A percentile compares a stretch with the other conserved stretches of the same genome.
These are phyloP conservation scores for Heliconius sara DNA, from an alignment of 2,888 invertebrate species.

Conservation along the genomic window DNA sequence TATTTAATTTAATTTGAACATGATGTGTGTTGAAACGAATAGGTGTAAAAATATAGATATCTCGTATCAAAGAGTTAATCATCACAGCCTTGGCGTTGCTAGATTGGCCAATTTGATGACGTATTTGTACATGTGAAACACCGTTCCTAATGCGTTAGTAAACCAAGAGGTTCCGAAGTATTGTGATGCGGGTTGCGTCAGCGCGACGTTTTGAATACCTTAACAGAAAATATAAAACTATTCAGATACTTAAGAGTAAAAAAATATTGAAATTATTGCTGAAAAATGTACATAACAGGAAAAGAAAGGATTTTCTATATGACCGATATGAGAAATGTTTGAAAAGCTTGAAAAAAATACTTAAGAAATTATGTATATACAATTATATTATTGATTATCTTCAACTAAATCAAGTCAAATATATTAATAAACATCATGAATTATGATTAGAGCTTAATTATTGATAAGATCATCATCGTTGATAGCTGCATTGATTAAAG, in stretches of 20 bases:
- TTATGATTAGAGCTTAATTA: not conserved
- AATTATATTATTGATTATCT: not conserved
- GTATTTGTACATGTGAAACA: slow-evolving; percentile 47
- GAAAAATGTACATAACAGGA: not conserved
- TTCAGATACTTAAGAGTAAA: not conserved
- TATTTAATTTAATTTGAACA: slow-evolving; percentile 21
- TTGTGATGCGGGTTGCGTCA: slow-evolving; percentile 47
- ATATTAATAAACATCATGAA: not conserved
- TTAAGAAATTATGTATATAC: not conserved
- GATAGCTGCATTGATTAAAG: slow-evolving; percentile 38
- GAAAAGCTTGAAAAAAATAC: too few relatives aligned
- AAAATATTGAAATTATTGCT: not conserved
- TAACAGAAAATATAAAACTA: slow-evolving; percentile 33
- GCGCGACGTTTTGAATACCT: slow-evolving; percentile 29
- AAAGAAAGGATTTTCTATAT: not conserved
- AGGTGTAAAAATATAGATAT: slow-evolving; percentile 44
- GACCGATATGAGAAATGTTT: too few relatives aligned
- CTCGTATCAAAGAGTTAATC: slow-evolving; percentile 49
- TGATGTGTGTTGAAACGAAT: slow-evolving; percentile 44
- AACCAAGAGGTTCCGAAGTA: slow-evolving; percentile 45
- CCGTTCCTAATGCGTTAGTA: slow-evolving; percentile 44
- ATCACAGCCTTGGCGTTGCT: slow-evolving; percentile 50
- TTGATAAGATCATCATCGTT: slow-evolving; percentile 23
- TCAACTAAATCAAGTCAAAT: not conserved
- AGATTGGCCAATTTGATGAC: slow-evolving; percentile 47